Evolutionary conservation across 2,113 vertebrate species (phyloP), one percentile per base, ranked within the genome.

Genomic region (Nettapus auritus): DNA sequence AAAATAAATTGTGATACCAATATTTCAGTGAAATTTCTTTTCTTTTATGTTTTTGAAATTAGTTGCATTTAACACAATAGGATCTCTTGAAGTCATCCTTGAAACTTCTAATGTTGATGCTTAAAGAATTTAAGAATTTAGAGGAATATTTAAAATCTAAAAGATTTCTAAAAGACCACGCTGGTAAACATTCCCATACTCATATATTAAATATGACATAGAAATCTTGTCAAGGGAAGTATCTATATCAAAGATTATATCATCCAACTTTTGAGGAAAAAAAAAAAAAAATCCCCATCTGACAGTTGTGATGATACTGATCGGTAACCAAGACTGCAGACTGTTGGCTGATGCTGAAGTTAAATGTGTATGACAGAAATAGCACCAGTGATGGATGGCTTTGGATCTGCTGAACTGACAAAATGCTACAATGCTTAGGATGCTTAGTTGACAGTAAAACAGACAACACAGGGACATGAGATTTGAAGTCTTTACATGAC

Each of bases 301-400:
- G 96, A 93, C 84, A 81, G 79, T 68, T 82, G 90, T 79, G 92
- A 94, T 96, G 90, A 96, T 87, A 90, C 86, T 89, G 95, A 96
- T 97, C 92, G 88, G 95, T 97, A 97, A 96, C 93, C 96, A 96
- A 95, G 90, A 82, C 92, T 96, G 89, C 88, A 95, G 91, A 81
- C 88, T 94, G 77, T 94, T 97, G 97, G 92, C 95, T 97, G 96
- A 92, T 96, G 94, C 94, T 97, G 95, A 98, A 96, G 94, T 97
- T 98, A 98, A 98, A 89, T 40, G 84, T 4, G 0, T 96, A 91
- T 98, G 98, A 98, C 98, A 98, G 97, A 97, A 97, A 75, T 81
- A 90, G 86, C 93, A 97, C 93, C 94, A 63, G 93, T 98, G 98
- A 98, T 98, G 96, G 97, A 98, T 98, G 91, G 66, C 94, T 97